Percentiles rank a stretch among this genome's conserved stretches.
Conservation (phyloP, 1,140 invertebrate species). For the Ceratina australensis region DNA sequence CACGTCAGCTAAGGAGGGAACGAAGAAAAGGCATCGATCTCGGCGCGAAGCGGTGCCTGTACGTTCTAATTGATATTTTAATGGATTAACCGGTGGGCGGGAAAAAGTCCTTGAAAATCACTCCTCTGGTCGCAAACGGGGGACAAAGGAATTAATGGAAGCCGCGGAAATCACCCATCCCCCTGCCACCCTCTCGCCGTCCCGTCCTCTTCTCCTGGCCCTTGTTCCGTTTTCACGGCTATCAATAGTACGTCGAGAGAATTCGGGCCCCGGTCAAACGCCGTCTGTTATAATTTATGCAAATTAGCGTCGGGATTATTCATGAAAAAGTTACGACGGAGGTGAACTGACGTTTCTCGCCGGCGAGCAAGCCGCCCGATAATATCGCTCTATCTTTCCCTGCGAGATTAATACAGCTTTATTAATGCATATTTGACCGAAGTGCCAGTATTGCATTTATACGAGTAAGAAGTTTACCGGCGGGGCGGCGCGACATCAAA, state of each 20-base stretch:
- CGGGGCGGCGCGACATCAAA: constrained; percentile 5
- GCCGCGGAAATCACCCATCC: constrained; percentile 70
- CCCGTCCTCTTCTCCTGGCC: too few species aligned
- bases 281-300: constrained; percentile 75
- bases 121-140: constrained; percentile 50
- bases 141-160: constrained; percentile 79
- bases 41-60: constrained; percentile 43
- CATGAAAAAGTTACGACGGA: constrained; percentile 72
- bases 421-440: constrained; percentile 52
- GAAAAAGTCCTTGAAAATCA: constrained; percentile 63
- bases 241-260: constrained; percentile 62
- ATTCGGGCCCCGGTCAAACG: constrained; percentile 67
- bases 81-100: constrained; percentile 64
- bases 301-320: constrained; percentile 74
- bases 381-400: constrained; percentile 61
- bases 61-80: constrained; percentile 78
- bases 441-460: constrained; percentile 40
- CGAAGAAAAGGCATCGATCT: constrained; percentile 41
- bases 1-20: constrained; percentile 25
- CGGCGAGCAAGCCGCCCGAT: constrained; percentile 56
- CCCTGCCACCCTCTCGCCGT: too few species aligned
- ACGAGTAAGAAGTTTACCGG: constrained; percentile 36
- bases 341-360: constrained; percentile 48
- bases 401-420: constrained; percentile 61
- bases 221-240: constrained; percentile 62